Evolutionary conservation across 2,888 invertebrate species (phyloP), one percentile per base, ranked within the genome.

Genomic region (Strigamia transsilvanica): DNA sequence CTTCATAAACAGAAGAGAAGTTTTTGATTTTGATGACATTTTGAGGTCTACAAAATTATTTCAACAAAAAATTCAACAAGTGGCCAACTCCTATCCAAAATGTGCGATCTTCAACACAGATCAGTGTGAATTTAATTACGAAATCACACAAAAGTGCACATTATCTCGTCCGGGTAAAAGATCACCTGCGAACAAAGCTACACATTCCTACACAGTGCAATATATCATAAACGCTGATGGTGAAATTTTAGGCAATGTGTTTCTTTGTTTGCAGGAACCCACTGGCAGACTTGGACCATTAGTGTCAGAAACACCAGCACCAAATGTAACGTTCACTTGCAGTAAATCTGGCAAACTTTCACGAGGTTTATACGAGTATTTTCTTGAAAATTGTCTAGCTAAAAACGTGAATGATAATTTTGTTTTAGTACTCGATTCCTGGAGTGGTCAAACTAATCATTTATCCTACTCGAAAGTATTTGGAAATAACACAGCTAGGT

Each of bases 101-200:
- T 2, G 5, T 9, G 21, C n/a, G 15, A 18, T 61, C 15, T 61
- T 61, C 5, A 61, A 61, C 23, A 61, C 61, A 18, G 61, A 61
- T 23, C 61, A 61, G 18, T 61, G 18, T n/a, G 61, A 21, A 21
- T 61, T 61, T 10, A 61, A 61, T 61, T 61, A 61, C n/a, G 61
- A 61, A 61, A 18, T 61, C 10, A 18, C 18, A 10, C 1, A 7
- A 18, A 18, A 9, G 6, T 10, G 61, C 2, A 61, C 61, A 9
- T 13, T 46, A 13, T 46, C 46, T 13, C 15, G 3, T 46, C 12
- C 2, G 46, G 46, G 46, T 15, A 12, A 4, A 10, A 4, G 12
- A 15, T 46, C 46, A 15, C 46, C 46, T 15, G 12, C 46, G 12
- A 46, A 46, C 46, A 46, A 46, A 46, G 15, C 15, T 10, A 46